phyloP scores from a whole-genome alignment of 2,113 vertebrate genomes.

The Cephalopholis sonnerati region DNA sequence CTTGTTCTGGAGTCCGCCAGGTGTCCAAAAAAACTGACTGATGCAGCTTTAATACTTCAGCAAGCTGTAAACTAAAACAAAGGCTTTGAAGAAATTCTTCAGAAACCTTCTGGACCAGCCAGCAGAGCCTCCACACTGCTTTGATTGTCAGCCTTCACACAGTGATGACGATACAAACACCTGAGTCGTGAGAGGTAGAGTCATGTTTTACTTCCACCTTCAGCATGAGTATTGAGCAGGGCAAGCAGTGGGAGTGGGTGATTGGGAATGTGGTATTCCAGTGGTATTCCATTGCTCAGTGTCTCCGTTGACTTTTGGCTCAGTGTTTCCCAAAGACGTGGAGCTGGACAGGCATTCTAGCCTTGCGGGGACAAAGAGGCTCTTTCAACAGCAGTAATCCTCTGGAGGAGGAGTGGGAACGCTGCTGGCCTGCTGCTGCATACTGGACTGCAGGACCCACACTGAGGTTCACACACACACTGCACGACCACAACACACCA shows the following conservation, averaged over 20 bases:
- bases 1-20: not conserved
- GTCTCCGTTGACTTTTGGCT: conserved; percentile 80
- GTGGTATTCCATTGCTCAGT: conserved; percentile 66
- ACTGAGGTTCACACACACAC: conserved; percentile 12
- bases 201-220: not conserved
- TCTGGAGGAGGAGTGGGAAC: conserved; percentile 64
- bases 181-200: too few species aligned
- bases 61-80: not conserved
- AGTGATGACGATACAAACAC: not conserved
- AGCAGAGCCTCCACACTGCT: too few species aligned
- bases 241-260: conserved; percentile 1
- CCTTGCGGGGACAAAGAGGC: conserved; percentile 72
- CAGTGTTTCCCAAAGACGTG: conserved; percentile 76
- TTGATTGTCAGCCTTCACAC: not conserved
- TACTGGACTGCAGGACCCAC: conserved; percentile 30
- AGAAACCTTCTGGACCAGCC: not conserved
- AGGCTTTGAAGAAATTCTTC: not conserved
- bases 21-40: not conserved
- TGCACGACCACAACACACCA: conserved; percentile 13
- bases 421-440: conserved; percentile 41
- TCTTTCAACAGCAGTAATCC: conserved; percentile 80
- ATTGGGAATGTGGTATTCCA: conserved; percentile 60
- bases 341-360: conserved; percentile 75
- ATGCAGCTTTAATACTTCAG: not conserved
- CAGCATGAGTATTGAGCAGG: not conserved